Evolutionary conservation across 2,888 invertebrate species (phyloP), one percentile per base, ranked within the genome.

Genomic region (Steromphala cineraria): DNA sequence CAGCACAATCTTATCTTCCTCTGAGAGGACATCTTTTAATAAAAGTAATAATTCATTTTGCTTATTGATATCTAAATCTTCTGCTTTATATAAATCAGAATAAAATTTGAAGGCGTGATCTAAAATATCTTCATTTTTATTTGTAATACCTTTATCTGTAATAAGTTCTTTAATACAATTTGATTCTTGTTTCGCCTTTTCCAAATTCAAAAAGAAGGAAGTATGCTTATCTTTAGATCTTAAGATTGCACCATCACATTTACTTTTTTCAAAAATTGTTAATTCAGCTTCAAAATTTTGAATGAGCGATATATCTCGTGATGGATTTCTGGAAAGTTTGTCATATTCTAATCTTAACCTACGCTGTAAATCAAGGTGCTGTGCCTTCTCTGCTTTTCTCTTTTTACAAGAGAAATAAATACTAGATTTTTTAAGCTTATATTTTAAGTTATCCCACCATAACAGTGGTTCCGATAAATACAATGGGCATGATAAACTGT

Each of bases 391-490:
- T 21, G n/a, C 31, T 53, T 77, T 53, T 10, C 1, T 17, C 62
- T 36, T 75, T 15, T 40, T 78, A 52, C 74, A 28, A 17, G 77
- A 31, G 46, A 24, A 80, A 74, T 17, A n/a, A 7, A 62, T 67
- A 19, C 71, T 28, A 56, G 52, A 71, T 31, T 71, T 56, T 53
- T 80, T 82, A 13, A 78, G 24, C 7, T 53, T 55, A 56, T 80
- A 82, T 80, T 80, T 82, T 10, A 82, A 53, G 75, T 78, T 77
- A 62, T 78, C 82, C 82, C 78, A 82, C 82, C 78, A 82, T 2
- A 80, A 28, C 10, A 75, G 40, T 31, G 79, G 79, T 31, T 79
- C 74, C 21, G 24, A 28, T 53, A 53, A 28, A 53, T 53, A 53
- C 24, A 76, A 28, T 19, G 53, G 53, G 10, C 31, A 53, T 2